Evolutionary conservation across 2,888 invertebrate species (phyloP), one percentile per base, ranked within the genome.

Genomic region (Eilema griseolum): DNA sequence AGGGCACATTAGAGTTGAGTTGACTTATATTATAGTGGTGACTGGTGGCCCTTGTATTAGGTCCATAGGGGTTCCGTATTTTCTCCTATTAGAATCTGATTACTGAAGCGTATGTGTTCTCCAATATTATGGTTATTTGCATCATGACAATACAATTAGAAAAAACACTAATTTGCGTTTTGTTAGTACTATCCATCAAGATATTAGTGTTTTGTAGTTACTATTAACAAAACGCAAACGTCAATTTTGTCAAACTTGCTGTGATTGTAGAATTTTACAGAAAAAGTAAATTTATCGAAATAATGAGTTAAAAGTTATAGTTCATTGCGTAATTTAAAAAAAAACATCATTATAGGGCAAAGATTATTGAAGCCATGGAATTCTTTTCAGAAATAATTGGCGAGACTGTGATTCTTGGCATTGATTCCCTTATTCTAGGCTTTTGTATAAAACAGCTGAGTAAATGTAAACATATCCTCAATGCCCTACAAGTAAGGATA

Each of bases 361-460:
- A 64, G 59, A 70, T 33, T 67, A 70, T 11, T 57, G 24, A 59
- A 70, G 82, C 69, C 71, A 98, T 98, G 98, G 98, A 98, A 88
- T 97, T 97, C 90, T 88, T 98, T 72, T 92, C 94, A 24, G 95
- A 95, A 84, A 85, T 95, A 73, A 91, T 95, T 73, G 97, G 97
- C 37, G 98, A 98, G 95, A 95, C 96, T 63, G 94, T 98, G 77
- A 96, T 97, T 28, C 92, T 98, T 66, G 97, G 97, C 41, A 95
- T 98, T 67, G 98, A 98, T 89, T 95, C 97, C 31, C 88, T 98
- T 41, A 96, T 98, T 83, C 95, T 98, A 75, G 97, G 97, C 0
- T 95, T 97, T 71, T 98, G 98, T 87, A 92, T 97, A 56, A 97
- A 96, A 85, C 97, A 97, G 90, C 97, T 97, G 91, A 96, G 96